Evolutionary conservation across 2,888 invertebrate genomes (phyloP).

Genomic region (Ecliptopera silaceata): DNA sequence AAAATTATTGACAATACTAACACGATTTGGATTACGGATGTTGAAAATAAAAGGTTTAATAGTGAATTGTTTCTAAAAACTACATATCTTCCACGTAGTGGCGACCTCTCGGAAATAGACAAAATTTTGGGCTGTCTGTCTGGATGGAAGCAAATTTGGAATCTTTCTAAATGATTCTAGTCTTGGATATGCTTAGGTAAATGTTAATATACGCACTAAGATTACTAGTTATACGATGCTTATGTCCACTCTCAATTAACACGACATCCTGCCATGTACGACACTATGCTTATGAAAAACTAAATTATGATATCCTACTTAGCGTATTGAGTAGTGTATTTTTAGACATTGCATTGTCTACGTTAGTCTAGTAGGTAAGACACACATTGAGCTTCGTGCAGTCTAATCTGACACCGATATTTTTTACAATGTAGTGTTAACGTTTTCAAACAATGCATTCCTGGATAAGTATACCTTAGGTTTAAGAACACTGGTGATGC

Average conservation of each 20-base stretch:
- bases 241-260: constrained; percentile 79
- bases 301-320: constrained; percentile 77
- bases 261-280: constrained; percentile 80
- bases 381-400: constrained; percentile 79
- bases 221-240: constrained; percentile 77
- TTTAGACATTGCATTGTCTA: constrained; percentile 82
- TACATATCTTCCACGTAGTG: constrained; percentile 80
- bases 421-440: constrained; percentile 71
- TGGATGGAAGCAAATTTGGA: constrained; percentile 64
- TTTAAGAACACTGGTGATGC: constrained; percentile 50
- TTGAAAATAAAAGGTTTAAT: constrained; percentile 77
- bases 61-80: constrained; percentile 72
- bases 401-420: constrained; percentile 74
- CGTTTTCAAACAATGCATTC: constrained; percentile 64
- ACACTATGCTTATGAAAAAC: constrained; percentile 81
- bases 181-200: constrained; percentile 75
- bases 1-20: constrained; percentile 73
- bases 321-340: constrained; percentile 80
- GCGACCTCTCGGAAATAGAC: constrained; percentile 60
- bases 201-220: constrained; percentile 78
- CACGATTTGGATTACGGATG: constrained; percentile 67
- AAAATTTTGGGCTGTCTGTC: constrained; percentile 45
- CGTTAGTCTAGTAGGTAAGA: constrained; percentile 78
- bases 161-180: constrained; percentile 81
- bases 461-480: constrained; percentile 58